Base-by-base conservation (phyloP, 2,113 vertebrate genomes). In the Baryphthengus martii region DNA sequence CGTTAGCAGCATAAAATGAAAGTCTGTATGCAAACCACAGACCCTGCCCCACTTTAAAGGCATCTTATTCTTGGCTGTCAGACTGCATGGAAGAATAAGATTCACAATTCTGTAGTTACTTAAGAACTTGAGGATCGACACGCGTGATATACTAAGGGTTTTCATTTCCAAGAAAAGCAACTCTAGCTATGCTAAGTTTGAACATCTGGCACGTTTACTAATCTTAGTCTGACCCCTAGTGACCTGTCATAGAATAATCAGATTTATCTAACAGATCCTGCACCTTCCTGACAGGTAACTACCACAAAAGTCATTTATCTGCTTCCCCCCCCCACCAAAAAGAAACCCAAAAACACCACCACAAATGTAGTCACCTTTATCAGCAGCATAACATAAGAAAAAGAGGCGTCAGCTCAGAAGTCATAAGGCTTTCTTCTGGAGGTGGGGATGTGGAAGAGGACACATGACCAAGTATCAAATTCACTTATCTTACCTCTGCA, bases 201-300 rank as follows among this genome's bases (percentile, higher is more conserved):
- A 73, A 5, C 50, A 85, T 89, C 62, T 6, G 0, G 85, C 74
- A 50, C 17, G 31, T 96, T 95, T 70, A 40, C 87, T 96, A 79
- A 95, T 96, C 88, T 93, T 91, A 88, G 94, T 61, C 90, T 96
- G 97, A 97, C 96, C 94, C 89, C 96, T 97, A 90, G 96, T 96
- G 96, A 97, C 89, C 90, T 74, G 65, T 68, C 86, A 81, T 40
- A 87, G 96, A 94, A 94, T 73, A 68, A 96, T 88, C 86, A 73
- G 52, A 58, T 88, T 85, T 73, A 56, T 70, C 71, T 59, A 78
- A 78, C 55, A 39, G 9, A 31, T 53, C 33, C 79, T 61, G 68
- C 26, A 35, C 35, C 42, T 92, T 88, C 63, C 75, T 77, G 50
- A 66, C 67, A 58, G 67, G 28, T 62, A 71, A 4, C 73, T 74